Evolutionary conservation across 2,797 vertebrate species (phyloP).

Genomic region (Halcyon chelicuti): DNA sequence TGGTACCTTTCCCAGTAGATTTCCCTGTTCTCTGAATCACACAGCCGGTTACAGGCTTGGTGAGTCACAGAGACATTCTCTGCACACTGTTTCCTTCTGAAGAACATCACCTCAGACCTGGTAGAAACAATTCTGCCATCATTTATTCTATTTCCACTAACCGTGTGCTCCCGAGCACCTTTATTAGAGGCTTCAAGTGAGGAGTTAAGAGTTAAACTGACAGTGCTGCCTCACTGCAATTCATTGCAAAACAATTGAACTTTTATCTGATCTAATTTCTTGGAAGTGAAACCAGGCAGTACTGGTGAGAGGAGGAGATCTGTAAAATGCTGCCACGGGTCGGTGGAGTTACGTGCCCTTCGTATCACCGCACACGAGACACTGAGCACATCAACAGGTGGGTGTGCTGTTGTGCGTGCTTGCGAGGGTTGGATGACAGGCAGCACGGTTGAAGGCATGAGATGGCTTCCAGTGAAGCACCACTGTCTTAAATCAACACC

Average conservation of each 20-base stretch:
- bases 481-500: neutral
- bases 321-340: neutral
- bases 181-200: neutral
- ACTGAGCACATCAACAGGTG: neutral
- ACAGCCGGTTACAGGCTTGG: neutral
- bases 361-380: rapidly evolving
- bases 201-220: constrained; percentile 20
- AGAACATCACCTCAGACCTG: neutral
- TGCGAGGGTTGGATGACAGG: neutral
- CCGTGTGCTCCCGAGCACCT: neutral
- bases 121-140: neutral
- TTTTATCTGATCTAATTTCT: constrained; percentile 15
- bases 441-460: rapidly evolving
- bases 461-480: neutral
- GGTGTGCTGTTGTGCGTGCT: rapidly evolving
- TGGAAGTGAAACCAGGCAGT: neutral
- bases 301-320: neutral
- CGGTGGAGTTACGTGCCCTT: neutral
- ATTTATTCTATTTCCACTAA: neutral
- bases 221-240: neutral
- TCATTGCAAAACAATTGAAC: neutral
- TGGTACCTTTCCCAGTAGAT: neutral
- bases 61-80: neutral
- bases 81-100: neutral
- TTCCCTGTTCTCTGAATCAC: neutral